Base-by-base conservation (phyloP, 35 echinoderm and acorn worm species). In the Stichopus chloronotus region DNA sequence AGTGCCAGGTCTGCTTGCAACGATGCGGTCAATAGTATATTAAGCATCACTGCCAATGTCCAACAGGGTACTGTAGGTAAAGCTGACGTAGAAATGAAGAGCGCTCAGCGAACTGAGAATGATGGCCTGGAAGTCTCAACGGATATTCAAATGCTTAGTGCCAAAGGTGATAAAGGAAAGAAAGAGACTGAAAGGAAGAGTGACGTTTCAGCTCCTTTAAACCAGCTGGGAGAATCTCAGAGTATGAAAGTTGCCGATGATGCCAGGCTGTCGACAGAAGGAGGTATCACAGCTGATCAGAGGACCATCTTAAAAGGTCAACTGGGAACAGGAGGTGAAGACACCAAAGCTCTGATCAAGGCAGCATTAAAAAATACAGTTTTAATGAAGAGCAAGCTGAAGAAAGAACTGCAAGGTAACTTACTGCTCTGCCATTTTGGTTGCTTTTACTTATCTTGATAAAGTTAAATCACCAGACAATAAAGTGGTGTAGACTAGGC, bases 271-370 rank as follows among this genome's bases (percentile, higher is more conserved):
- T 5, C 55, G 9, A 59, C 82, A 21, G 69, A 74, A 16, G 69
- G 69, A 74, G 69, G 17, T 74, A 21, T 74, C 59, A 56, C 14
- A 59, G 59, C 69, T 58, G 82, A 85, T 8, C 82, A 85, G n/a
- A 78, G 25, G 79, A 57, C 8, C 20, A 63, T 76, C 88, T 91
- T 88, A 54, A 92, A 55, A 92, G 19, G 55, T 16, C 79, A 65
- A 30, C 82, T 23, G 76, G 84, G 87, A 88, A 95, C 58, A 95
- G 94, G 5, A 25, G 91, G 94, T 13, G 91, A 94, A 13, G 95
- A 99, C 72, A 96, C 95, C 6, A 99, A 96, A 81, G 94, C 93
- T 57, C 90, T 99, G 14, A 95, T 99, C 63, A 96, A 96, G 79
- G 97, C 97, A 55, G 97, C 97, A 14, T 85, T 99, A 11, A 71